Evolutionary conservation across 2,113 vertebrate species (phyloP).

Genomic region (Ophthalmolycus amberensis): DNA sequence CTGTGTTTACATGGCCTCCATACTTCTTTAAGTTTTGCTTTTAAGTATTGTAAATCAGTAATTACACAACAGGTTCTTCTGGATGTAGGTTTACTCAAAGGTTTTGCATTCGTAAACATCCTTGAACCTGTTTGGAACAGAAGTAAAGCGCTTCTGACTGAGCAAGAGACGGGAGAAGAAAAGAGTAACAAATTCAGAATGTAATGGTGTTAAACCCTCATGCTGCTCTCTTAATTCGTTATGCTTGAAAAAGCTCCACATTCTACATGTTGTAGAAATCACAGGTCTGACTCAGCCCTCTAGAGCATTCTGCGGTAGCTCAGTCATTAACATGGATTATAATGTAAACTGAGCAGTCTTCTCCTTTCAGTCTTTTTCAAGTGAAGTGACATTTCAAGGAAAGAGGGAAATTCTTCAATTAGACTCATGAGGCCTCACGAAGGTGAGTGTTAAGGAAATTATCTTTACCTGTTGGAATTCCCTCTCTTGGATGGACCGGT

Average conservation of each 20-base stretch:
- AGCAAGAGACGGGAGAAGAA: neutral
- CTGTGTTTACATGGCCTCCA: neutral
- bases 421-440: slow-evolving; percentile 62
- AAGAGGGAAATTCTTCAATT: slow-evolving; percentile 37
- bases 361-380: slow-evolving; percentile 54
- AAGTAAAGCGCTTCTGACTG: neutral
- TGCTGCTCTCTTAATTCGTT: neutral
- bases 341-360: slow-evolving; percentile 40
- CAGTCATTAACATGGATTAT: slow-evolving; percentile 4
- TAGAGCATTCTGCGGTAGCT: neutral
- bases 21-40: neutral
- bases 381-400: slow-evolving; percentile 43
- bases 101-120: neutral
- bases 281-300: neutral
- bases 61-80: neutral
- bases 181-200: neutral
- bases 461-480: slow-evolving; percentile 35
- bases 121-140: neutral
- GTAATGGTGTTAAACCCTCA: neutral
- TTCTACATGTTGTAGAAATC: neutral
- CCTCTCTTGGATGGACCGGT: slow-evolving; percentile 25
- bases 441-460: slow-evolving; percentile 69
- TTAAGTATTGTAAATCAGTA: neutral
- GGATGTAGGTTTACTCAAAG: neutral
- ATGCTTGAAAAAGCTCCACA: neutral